phyloP scores from a whole-genome alignment of 2,797 vertebrate genomes.

The Smutsia temminckii region DNA sequence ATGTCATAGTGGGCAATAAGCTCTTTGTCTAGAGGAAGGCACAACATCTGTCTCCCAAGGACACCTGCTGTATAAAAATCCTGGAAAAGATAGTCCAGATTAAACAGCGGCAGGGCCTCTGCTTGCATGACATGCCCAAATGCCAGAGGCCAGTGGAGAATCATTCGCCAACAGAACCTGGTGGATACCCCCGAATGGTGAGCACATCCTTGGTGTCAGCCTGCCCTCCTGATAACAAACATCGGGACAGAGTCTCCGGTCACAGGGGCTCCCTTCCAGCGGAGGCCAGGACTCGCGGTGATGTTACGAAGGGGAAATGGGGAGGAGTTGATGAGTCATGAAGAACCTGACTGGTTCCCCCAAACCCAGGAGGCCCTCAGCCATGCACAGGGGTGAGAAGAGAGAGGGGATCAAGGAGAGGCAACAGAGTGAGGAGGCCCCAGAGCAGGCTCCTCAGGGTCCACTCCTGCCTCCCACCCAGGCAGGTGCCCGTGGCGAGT shows the following conservation, averaged over 20 bases:
- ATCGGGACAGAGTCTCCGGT: neutral
- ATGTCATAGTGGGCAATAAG: neutral
- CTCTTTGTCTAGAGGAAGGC: neutral
- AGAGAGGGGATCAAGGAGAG: neutral
- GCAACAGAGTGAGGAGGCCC: neutral
- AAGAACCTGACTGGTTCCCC: neutral
- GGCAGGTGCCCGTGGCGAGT: neutral
- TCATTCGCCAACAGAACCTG: neutral
- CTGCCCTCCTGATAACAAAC: neutral
- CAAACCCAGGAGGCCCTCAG: neutral
- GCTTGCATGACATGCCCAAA: neutral
- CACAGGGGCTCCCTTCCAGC: neutral
- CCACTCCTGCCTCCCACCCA: neutral
- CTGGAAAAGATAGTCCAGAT: neutral
- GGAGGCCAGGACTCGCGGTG: neutral
- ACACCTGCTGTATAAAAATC: neutral
- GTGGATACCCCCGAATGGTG: neutral
- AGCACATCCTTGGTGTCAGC: neutral
- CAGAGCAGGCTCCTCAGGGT: neutral
- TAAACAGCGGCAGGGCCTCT: neutral
- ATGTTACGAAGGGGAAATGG: neutral
- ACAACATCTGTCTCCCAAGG: neutral
- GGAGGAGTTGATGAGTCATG: too few species aligned
- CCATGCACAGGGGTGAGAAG: neutral
- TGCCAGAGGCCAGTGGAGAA: neutral